Evolutionary conservation across 2,797 vertebrate species (phyloP), one percentile per base, ranked within the genome.

Genomic region (Etheostoma nigrum): DNA sequence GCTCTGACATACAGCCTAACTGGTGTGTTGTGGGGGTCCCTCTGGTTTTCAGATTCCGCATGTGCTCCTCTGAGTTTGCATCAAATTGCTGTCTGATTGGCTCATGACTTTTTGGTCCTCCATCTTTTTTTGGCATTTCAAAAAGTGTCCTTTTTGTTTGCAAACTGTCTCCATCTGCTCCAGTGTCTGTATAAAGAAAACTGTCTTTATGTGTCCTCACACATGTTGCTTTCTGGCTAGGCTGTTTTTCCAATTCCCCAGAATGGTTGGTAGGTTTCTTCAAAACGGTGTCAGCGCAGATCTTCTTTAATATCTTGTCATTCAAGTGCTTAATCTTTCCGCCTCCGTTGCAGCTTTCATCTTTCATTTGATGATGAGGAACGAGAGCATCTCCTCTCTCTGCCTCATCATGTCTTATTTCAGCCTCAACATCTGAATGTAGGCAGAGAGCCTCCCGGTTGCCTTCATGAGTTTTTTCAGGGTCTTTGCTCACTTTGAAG

Each of bases 241-340:
- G 1, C 13, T 15, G 11, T 27, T 68, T 49, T 0, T 33, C 30
- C 0, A 0, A 2, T 59, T 45, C 59, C 10, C 9, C 2, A 0
- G 19, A 6, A 62, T 0, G 36, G 25, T 40, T 11, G 18, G 5
- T 6, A 11, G 8, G 19, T 23, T 44, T 3, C 44, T 23, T 55
- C 8, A 0, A 3, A 13, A 8, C 1, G 0, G 0, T 13, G 10
- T 12, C 1, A 3, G 23, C 25, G 3, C 0, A 0, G 0, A 0
- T 44, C 4, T 12, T 47, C 14, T 40, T 53, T 16, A n/a, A 23
- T 4, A 19, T 1, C 5, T 74, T 65, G 0, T 49, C 15, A 3
- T 67, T 64, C 6, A 51, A n/a, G 9, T 2, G 2, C 1, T 13
- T 15, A 1, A 33, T 5, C 25, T 23, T 36, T 25, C 40, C 13